Conservation (phyloP, 1,140 invertebrate species). For the Babylonia areolata region DNA sequence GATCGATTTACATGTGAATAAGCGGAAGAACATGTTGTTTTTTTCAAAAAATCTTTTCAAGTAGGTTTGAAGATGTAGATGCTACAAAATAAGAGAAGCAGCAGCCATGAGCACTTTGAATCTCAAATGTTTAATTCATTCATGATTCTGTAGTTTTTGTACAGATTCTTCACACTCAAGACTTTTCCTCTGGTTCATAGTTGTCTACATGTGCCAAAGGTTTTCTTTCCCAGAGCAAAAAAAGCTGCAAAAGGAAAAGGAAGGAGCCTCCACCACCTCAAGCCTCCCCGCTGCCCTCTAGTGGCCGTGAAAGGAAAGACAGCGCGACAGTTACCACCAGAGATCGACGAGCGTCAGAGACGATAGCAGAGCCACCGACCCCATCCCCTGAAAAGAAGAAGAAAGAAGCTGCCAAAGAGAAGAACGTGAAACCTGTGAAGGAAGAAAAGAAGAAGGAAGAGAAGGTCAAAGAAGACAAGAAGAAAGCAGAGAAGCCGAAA, state of each 20-base stretch:
- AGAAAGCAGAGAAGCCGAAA: constrained; percentile 20
- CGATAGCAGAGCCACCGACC: background rate
- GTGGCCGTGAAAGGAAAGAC: constrained; percentile 13
- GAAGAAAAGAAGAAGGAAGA: constrained; percentile 25
- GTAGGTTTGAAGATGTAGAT: too few relatives aligned
- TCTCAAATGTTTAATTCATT: too few relatives aligned
- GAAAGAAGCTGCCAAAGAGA: constrained; percentile 35
- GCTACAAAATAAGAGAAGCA: too few relatives aligned
- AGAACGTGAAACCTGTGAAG: constrained; percentile 34
- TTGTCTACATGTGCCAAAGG: too few relatives aligned
- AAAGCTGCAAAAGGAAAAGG: constrained; percentile 53
- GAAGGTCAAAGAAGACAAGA: constrained; percentile 21
- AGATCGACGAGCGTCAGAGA: background rate
- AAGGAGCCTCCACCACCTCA: constrained; percentile 38
- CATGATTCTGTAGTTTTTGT: too few relatives aligned
- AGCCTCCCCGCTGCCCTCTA: background rate
- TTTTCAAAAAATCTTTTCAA: too few relatives aligned
- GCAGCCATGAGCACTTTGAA: too few relatives aligned
- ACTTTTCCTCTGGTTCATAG: too few relatives aligned
- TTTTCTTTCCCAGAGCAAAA: constrained; percentile 39
- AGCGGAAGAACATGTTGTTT: too few relatives aligned
- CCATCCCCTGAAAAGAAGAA: constrained; percentile 32
- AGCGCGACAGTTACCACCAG: background rate
- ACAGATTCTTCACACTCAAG: too few relatives aligned
- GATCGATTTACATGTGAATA: too few relatives aligned